These are phyloP conservation scores for Drosophila emarginata DNA, from an alignment of 2,888 invertebrate species.

Conservation along the genomic window DNA sequence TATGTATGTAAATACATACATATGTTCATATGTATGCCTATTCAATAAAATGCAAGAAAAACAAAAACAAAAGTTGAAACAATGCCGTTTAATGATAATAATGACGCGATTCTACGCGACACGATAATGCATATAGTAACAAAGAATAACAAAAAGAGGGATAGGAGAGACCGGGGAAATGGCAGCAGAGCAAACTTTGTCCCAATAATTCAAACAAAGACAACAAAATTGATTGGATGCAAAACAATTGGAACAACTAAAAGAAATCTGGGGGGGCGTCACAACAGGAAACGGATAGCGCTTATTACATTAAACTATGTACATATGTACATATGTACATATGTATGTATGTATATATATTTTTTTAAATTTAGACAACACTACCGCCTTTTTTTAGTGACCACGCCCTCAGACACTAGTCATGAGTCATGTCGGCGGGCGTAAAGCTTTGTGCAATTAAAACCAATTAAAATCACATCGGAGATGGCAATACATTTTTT, in stretches of 20 bases:
- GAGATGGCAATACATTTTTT: neutral
- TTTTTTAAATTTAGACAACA: constrained; percentile 12
- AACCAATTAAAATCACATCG: constrained; percentile 55
- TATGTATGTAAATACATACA: neutral
- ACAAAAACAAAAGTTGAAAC: constrained; percentile 68
- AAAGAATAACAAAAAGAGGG: constrained; percentile 8
- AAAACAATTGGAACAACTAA: constrained; percentile 17
- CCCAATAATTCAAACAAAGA: constrained; percentile 28
- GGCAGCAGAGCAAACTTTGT: constrained; percentile 1
- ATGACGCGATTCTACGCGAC: constrained; percentile 53
- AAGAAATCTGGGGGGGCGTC: constrained; percentile 9
- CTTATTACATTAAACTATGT: too few species aligned
- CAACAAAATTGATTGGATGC: constrained; percentile 37
- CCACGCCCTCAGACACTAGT: neutral
- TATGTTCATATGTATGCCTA: neutral
- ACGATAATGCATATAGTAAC: constrained; percentile 15
- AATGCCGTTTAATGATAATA: constrained; percentile 58
- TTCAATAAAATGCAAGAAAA: constrained; percentile 24
- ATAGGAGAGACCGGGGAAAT: neutral
- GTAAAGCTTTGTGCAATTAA: constrained; percentile 60
- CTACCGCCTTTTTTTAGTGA: constrained; percentile 10
- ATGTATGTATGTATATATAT: too few species aligned
- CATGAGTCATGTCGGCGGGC: constrained; percentile 41
- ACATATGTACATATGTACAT: too few species aligned
- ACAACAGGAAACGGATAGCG: constrained; percentile 35